Percentiles rank a stretch among this genome's conserved stretches.
These are phyloP conservation scores for Graptemys geographica DNA, from an alignment of 2,797 vertebrate species.

Conservation along the genomic window DNA sequence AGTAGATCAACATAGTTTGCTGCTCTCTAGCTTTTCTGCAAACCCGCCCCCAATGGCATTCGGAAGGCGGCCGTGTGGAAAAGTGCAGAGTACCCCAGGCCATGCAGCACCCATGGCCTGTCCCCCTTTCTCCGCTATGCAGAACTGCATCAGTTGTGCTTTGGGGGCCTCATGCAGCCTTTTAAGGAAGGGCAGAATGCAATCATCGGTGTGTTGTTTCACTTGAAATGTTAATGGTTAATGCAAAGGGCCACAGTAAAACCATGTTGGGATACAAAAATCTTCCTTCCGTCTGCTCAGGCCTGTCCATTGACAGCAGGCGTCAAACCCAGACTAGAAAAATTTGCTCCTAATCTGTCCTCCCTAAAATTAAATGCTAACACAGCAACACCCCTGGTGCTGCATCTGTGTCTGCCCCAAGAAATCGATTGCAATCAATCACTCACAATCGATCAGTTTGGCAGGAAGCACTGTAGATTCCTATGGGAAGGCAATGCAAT, in stretches of 20 bases:
- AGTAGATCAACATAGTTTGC: not conserved
- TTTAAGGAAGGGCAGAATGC: not conserved
- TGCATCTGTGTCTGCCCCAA: not conserved
- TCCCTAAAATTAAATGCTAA: not conserved
- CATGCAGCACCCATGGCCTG: not conserved
- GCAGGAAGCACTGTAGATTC: not conserved
- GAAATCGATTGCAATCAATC: not conserved
- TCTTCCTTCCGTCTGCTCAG: not conserved
- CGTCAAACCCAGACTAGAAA: not conserved
- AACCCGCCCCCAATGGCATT: not conserved
- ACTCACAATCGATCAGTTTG: not conserved
- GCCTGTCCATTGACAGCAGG: not conserved
- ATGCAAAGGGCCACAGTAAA: not conserved
- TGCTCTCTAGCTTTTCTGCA: not conserved
- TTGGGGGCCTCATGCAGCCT: no score
- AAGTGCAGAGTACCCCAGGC: not conserved
- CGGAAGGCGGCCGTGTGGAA: not conserved
- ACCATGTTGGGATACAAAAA: not conserved
- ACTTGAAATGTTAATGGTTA: not conserved
- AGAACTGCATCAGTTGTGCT: not conserved
- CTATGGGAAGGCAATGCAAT: accelerated
- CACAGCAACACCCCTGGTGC: accelerated
- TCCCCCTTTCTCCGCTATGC: not conserved
- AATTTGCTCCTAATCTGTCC: not conserved
- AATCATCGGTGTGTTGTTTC: not conserved